A percentile compares a stretch with the other conserved stretches of the same genome.
phyloP scores from a whole-genome alignment of 2,113 vertebrate genomes.

The Silurus asotus region DNA sequence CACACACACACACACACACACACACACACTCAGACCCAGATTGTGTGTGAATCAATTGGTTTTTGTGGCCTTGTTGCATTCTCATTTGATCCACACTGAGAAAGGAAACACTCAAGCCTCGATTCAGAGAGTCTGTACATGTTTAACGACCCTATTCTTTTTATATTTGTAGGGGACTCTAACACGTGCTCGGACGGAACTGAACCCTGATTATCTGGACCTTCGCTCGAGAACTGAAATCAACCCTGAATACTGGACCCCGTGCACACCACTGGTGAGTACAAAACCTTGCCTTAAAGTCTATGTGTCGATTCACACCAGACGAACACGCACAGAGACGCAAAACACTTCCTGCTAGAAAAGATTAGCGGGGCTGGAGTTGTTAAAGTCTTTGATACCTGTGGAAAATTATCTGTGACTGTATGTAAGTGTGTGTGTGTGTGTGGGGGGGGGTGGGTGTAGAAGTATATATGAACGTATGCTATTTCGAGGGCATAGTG shows the following conservation, averaged over 20 bases:
- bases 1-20: no score
- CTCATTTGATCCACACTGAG: no score
- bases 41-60: no score
- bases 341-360: background rate
- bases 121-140: background rate
- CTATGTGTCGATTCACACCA: background rate
- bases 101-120: no score
- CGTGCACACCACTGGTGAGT: conserved; percentile 83
- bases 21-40: no score
- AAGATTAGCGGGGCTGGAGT: background rate
- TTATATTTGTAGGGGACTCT: conserved; percentile 68
- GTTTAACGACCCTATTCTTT: conserved; percentile 49
- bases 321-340: background rate
- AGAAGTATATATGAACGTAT: background rate
- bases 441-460: background rate
- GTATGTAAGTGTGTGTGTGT: no score
- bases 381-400: background rate
- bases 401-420: background rate
- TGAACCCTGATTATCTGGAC: conserved; percentile 82
- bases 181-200: conserved; percentile 78
- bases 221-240: conserved; percentile 78
- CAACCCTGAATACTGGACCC: conserved; percentile 82
- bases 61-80: no score
- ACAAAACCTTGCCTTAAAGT: background rate
- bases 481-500: background rate